Percentiles rank a stretch among this genome's conserved stretches.
Evolutionary conservation across 2,797 vertebrate species (phyloP).

Genomic region (Chelmon rostratus): DNA sequence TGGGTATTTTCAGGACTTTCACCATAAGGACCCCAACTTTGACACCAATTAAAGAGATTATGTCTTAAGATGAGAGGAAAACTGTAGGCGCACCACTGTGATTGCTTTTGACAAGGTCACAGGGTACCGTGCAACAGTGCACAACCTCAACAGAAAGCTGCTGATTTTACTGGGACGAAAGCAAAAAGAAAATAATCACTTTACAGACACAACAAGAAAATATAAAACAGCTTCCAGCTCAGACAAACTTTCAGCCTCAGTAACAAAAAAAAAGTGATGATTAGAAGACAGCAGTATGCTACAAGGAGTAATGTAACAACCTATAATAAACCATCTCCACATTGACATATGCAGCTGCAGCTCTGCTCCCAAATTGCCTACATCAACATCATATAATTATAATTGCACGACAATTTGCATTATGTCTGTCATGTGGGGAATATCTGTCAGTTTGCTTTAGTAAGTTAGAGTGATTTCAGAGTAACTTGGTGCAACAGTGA

Average conservation of each 20-base stretch:
- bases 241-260: not conserved
- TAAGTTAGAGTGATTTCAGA: not conserved
- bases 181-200: conserved; percentile 44
- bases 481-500: not conserved
- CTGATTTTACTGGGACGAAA: conserved; percentile 39
- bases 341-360: not conserved
- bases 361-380: not conserved
- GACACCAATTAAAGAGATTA: conserved; percentile 99
- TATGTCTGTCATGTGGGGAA: not conserved
- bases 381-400: not conserved
- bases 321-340: not conserved
- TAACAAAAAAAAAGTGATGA: not conserved
- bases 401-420: not conserved
- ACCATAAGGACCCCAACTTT: conserved; percentile 88
- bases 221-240: not conserved
- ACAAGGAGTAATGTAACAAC: not conserved
- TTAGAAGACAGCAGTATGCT: not conserved
- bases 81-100: conserved; percentile 86
- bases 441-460: not conserved
- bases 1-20: conserved; percentile 92
- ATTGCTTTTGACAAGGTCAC: conserved; percentile 94
- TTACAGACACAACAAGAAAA: not conserved
- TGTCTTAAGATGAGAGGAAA: conserved; percentile 93
- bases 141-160: conserved; percentile 84
- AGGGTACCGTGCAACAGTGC: conserved; percentile 85